Base-by-base conservation (phyloP, 2,113 vertebrate genomes). In the Antechinus flavipes region DNA sequence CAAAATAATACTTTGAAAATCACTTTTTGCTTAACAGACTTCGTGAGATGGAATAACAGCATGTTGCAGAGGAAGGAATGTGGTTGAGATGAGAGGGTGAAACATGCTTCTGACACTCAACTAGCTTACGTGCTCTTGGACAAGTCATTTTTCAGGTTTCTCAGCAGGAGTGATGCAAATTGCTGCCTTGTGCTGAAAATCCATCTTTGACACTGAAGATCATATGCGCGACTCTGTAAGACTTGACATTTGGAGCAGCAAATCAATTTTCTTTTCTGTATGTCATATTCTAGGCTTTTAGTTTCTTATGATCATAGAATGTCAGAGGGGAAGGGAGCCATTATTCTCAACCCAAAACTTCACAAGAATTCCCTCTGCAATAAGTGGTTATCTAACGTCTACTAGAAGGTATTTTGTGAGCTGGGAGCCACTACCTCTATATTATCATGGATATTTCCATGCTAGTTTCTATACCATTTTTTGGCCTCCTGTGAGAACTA, bases 21-120 rank as follows among this genome's bases (percentile, higher is more conserved):
- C 30, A 95, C 94, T 98, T 97, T 96, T 91, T 97, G 91, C 90
- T 55, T 96, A 91, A 91, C 90, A 93, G 54, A 97, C 93, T 92
- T 96, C 96, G 10, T 68, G 58, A 2, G 10, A 35, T 30, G 10
- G 56, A 27, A 9, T 2, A 58, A 9, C 56, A 58, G 56, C 56
- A 58, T 58, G 26, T 9, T 27, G 26, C 26, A 58, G 8, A 27
- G 26, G 56, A 58, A 58, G 19, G 26, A 2, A 58, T 27, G 3
- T 27, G 56, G 3, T 35, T 2, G 58, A 30, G 11, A 68, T 61
- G 27, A 68, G 30, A 61, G 27, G 27, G 27, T 68, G 30, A 68
- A 68, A 68, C 58, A 68, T 14, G 58, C 58, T 35, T 68, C 27
- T 68, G 27, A 68, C 9, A 14, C 56, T 56, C 24, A 58, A 58